Conservation (phyloP, 2,888 invertebrate genomes). For the Cheilosia variabilis region DNA sequence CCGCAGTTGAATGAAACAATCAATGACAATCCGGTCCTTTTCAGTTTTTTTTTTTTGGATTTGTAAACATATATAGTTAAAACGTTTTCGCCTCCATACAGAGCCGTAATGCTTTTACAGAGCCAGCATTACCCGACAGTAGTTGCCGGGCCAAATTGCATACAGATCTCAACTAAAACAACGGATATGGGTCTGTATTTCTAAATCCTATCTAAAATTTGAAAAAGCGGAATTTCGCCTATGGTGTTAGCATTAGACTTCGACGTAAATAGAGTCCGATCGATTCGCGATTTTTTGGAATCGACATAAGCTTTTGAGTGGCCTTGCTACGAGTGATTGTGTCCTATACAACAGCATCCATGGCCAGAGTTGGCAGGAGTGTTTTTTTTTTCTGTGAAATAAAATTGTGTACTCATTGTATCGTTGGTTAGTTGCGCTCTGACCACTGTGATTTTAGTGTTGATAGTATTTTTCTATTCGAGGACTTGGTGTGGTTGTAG, state of each 20-base stretch:
- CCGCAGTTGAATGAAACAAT: slow-evolving; percentile 31
- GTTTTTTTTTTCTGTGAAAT: not conserved
- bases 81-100: slow-evolving; percentile 18
- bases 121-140: slow-evolving; percentile 5
- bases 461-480: slow-evolving; percentile 19
- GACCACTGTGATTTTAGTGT: slow-evolving; percentile 22
- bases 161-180: slow-evolving; percentile 24
- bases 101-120: not conserved
- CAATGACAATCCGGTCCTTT: slow-evolving; percentile 4
- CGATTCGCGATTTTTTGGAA: slow-evolving; percentile 48
- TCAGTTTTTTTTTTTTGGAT: slow-evolving; percentile 18
- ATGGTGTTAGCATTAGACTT: slow-evolving; percentile 23
- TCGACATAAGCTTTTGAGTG: slow-evolving; percentile 47
- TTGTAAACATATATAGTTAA: slow-evolving; percentile 37
- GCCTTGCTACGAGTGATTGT: slow-evolving; percentile 2
- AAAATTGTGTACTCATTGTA: not conserved
- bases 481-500: slow-evolving; percentile 15
- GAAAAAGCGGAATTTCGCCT: slow-evolving; percentile 18
- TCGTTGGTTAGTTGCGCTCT: slow-evolving; percentile 27
- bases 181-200: slow-evolving; percentile 41
- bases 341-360: not conserved
- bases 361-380: not conserved
- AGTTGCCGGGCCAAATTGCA: slow-evolving; percentile 1
- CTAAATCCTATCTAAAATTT: slow-evolving; percentile 43
- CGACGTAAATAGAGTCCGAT: slow-evolving; percentile 23